These are phyloP conservation scores for Nesogale talazaci DNA, from an alignment of 2,113 vertebrate species.

Conservation along the genomic window DNA sequence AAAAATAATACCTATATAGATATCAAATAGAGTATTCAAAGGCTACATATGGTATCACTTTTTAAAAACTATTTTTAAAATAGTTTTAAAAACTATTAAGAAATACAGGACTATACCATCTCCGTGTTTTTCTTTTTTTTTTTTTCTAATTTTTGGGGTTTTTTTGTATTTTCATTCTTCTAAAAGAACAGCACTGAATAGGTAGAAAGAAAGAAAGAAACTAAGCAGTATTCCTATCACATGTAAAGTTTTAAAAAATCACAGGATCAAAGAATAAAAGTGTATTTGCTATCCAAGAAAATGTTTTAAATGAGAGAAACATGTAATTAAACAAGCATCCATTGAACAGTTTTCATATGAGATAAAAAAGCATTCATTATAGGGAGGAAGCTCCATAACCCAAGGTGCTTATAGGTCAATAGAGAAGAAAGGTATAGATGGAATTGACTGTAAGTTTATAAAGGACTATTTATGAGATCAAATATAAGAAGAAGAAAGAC, in stretches of 20 bases:
- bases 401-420: background rate
- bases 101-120: too few species aligned
- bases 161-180: background rate
- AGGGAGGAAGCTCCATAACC: background rate
- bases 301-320: background rate
- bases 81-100: background rate
- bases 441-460: background rate
- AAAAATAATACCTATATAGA: background rate
- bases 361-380: background rate
- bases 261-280: background rate
- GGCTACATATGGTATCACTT: background rate
- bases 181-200: slow-evolving; percentile 11
- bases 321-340: background rate
- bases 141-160: background rate
- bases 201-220: background rate
- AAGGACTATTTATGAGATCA: background rate
- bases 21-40: background rate
- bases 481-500: background rate
- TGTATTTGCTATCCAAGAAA: background rate
- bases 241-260: background rate
- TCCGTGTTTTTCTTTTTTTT: background rate
- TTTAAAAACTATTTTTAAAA: background rate
- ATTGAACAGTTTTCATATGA: background rate
- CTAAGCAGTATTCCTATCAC: background rate
- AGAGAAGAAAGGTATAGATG: background rate